Evolutionary conservation across 2,888 invertebrate genomes (phyloP), one percentile per base, ranked within the genome.

Genomic region (Rhagonycha fulva): DNA sequence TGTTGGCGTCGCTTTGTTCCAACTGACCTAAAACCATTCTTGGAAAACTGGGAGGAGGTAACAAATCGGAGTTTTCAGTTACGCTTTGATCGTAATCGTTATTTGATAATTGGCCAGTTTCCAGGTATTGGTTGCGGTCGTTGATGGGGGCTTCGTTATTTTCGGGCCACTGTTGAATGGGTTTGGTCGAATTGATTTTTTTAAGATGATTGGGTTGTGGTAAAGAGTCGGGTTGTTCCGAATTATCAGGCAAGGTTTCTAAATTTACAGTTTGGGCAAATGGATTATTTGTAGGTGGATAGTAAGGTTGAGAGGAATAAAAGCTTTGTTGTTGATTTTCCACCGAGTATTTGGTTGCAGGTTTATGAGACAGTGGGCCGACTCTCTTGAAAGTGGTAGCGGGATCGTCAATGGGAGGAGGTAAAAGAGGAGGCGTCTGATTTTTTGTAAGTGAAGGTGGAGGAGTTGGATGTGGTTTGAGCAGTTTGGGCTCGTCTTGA

Each of bases 101-200:
- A 81, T 91, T 91, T 1, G 93, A 93, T 68, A 94, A 87, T 83
- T 94, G 94, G 14, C 94, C 94, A 2, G 94, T 94, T 87, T 94
- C 94, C 76, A 94, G 87, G 85, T 94, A 94, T 85, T 94, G 93
- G 85, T 94, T 94, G 75, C 94, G 89, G 82, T 94, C 94, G 84
- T 91, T 92, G 77, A 91, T 92, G 0, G 93, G 92, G 11, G 91
- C 90, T 86, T 93, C 93, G 82, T 90, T 86, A 83, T 91, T 91
- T 76, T 91, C 91, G 1, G 81, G 72, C 74, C 74, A 74, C 23
- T 76, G 73, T 28, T 77, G 72, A 24, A 71, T 68, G 10, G 79
- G 76, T 73, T 76, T 76, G 24, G 23, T 75, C 30, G n/a, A 62
- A 69, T 60, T 71, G 19, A 70, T 60, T 63, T 76, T 78, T 14